Base-by-base conservation (phyloP, 2,113 vertebrate genomes). In the Semicossyphus pulcher region DNA sequence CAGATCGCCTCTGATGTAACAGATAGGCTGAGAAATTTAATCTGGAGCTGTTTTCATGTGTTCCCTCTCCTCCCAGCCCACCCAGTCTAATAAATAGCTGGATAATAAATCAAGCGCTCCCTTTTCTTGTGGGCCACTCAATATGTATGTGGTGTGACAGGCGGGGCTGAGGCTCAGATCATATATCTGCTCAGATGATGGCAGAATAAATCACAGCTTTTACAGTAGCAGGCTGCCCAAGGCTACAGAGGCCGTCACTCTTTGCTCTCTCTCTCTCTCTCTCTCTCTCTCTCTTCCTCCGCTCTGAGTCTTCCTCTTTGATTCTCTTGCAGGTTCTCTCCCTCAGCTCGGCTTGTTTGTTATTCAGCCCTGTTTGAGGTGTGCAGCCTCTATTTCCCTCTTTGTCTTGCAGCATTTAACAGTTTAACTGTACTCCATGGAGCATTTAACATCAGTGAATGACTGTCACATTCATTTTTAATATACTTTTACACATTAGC, bases 201-300 rank as follows among this genome's bases (percentile, higher is more conserved):
- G 88, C 74, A 68, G 79, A 83, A 92, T 92, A 92, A 91, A 92
- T 92, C 90, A 91, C 74, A 74, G 57, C 75, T 79, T 83, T 90
- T 91, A 90, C 90, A 89, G 89, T 85, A 62, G 86, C 77, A 66
- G 65, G 63, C 76, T 79, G 84, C 85, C 87, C 87, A 69, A 84
- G 85, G 89, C 89, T 74, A 52, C 29, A 25, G 44, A 68, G 72
- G 64, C 75, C 5, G n/a, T 79, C 64, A 51, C 59, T 70, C 75
- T 82, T 58, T 4, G 25, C 52, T 49, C 51, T 15, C 52, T 23
- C 25, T 44, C 31, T 39, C 47, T 54, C 39, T 49, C 23, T 39
- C 47, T 34, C 29, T 12, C 42, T 45, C 15, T 16, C 23, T 7
- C 4, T 18, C 36, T 25, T 14, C 10, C 15, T 41, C 14, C 39